Evolutionary conservation across 2,888 invertebrate genomes (phyloP).

Genomic region (Drepana falcataria): DNA sequence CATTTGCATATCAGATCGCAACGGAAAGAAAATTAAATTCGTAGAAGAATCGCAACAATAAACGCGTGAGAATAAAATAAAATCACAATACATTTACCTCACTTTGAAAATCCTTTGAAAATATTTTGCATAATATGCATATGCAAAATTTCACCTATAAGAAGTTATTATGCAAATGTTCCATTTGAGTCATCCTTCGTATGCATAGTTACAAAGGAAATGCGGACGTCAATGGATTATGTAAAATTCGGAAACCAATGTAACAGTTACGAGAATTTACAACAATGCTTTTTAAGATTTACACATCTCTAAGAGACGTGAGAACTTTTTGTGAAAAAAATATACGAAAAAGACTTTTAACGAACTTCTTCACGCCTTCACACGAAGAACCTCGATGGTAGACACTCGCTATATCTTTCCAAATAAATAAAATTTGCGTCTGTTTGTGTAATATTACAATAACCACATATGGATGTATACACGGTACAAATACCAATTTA

Average conservation of each 20-base stretch:
- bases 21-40: background rate
- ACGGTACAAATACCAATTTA: no score
- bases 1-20: constrained; percentile 1
- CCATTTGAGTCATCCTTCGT: background rate
- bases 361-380: no score
- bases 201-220: background rate
- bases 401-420: no score
- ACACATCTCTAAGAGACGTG: no score
- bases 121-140: constrained; percentile 3
- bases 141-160: constrained; percentile 6
- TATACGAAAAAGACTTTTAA: no score
- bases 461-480: no score
- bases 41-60: constrained; percentile 5
- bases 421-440: no score
- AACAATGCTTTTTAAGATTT: no score
- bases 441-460: no score
- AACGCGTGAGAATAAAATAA: constrained; percentile 30
- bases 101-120: constrained; percentile 9
- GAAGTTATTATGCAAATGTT: background rate
- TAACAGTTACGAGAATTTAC: no score
- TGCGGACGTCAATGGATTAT: background rate
- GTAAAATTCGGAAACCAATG: background rate
- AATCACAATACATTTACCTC: constrained; percentile 27
- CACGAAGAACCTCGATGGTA: no score
- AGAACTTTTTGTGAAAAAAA: no score